Percentiles rank a stretch among this genome's conserved stretches.
These are phyloP conservation scores for Phalera bucephala DNA, from an alignment of 2,888 invertebrate species.

Conservation along the genomic window DNA sequence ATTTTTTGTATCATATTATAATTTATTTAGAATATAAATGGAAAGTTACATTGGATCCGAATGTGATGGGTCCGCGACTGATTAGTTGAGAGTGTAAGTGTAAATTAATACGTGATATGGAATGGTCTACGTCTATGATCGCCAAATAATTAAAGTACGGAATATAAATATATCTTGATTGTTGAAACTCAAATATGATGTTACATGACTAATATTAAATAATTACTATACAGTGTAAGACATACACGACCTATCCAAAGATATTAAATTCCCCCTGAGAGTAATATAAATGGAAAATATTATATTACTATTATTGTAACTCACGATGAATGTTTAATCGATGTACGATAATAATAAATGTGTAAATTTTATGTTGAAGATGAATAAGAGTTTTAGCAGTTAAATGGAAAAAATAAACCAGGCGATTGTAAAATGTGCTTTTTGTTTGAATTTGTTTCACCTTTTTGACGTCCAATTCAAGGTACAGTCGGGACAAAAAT, in stretches of 20 bases:
- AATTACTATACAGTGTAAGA: conserved; percentile 30
- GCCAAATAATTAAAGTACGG: conserved; percentile 77
- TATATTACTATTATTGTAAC: conserved; percentile 46
- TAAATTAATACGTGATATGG: conserved; percentile 76
- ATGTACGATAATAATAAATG: conserved; percentile 73
- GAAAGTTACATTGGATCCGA: conserved; percentile 77
- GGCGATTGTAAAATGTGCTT: conserved; percentile 67
- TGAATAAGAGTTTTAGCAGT: conserved; percentile 63
- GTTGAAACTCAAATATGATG: conserved; percentile 68
- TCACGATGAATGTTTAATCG: conserved; percentile 70
- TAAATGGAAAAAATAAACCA: conserved; percentile 68
- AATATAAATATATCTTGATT: conserved; percentile 62
- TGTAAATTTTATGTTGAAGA: conserved; percentile 70
- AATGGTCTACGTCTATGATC: conserved; percentile 76
- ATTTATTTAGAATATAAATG: conserved; percentile 78
- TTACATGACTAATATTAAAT: conserved; percentile 52
- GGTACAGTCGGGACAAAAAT: not conserved
- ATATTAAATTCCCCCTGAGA: conserved; percentile 50
- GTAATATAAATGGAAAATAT: conserved; percentile 34
- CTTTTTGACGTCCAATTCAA: conserved; percentile 1
- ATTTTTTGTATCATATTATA: conserved; percentile 82
- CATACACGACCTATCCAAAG: conserved; percentile 52
- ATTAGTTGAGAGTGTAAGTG: conserved; percentile 77
- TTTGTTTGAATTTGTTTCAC: conserved; percentile 49
- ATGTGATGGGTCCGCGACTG: conserved; percentile 75